phyloP scores from a whole-genome alignment of 2,888 invertebrate genomes.

The Tryphoninae sp. region DNA sequence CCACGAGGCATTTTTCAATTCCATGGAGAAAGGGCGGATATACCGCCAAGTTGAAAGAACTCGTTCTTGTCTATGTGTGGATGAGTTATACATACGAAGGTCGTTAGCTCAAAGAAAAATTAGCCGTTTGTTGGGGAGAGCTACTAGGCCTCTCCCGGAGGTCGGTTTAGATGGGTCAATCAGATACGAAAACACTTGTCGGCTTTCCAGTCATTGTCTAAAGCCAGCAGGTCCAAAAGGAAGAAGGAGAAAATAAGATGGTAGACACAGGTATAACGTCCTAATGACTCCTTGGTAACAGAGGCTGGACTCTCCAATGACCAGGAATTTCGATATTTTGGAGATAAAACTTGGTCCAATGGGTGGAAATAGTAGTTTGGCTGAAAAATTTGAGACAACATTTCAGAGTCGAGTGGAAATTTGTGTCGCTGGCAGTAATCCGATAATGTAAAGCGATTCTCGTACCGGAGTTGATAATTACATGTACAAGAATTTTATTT shows the following conservation, averaged over 20 bases:
- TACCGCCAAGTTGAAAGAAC: slow-evolving; percentile 11
- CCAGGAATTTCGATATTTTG: not conserved
- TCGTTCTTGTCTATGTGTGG: slow-evolving; percentile 30
- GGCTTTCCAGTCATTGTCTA: slow-evolving; percentile 72
- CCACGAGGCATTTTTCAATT: not conserved
- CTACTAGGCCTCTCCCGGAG: slow-evolving; percentile 63
- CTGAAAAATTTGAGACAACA: not conserved
- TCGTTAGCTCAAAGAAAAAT: slow-evolving; percentile 77
- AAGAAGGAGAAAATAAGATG: slow-evolving; percentile 64
- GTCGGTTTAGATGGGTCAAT: slow-evolving; percentile 79
- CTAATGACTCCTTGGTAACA: slow-evolving; percentile 73
- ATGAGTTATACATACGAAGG: slow-evolving; percentile 71
- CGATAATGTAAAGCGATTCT: not conserved
- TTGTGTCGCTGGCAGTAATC: not conserved
- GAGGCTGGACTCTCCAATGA: not conserved
- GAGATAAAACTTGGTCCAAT: not conserved
- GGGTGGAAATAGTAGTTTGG: not conserved
- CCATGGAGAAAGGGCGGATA: slow-evolving; percentile 53
- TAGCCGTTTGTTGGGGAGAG: slow-evolving; percentile 72
- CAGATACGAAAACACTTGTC: slow-evolving; percentile 79
- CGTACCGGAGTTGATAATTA: not conserved
- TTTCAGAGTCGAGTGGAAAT: not conserved
- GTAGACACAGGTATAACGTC: slow-evolving; percentile 77
- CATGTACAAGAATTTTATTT: not conserved
- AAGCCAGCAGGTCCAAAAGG: slow-evolving; percentile 71